These are phyloP conservation scores for Gopherus flavomarginatus DNA, from an alignment of 2,113 vertebrate species.

Conservation along the genomic window DNA sequence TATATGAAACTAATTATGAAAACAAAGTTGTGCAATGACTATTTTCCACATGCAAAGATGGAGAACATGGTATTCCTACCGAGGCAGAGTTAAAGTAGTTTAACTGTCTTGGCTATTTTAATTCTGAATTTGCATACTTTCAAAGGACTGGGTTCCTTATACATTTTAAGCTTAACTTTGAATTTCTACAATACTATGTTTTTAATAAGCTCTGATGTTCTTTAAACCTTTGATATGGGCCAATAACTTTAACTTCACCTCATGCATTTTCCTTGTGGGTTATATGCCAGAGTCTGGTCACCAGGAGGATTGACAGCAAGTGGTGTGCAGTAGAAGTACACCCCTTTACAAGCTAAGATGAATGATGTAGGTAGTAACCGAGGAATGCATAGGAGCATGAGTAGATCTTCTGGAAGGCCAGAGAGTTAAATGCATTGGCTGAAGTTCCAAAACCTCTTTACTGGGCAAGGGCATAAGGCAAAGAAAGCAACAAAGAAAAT, in stretches of 20 bases:
- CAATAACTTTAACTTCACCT: not conserved
- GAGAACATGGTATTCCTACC: not conserved
- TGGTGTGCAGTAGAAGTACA: not conserved
- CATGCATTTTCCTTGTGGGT: not conserved
- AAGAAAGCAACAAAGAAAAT: not conserved
- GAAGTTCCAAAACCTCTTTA: not conserved
- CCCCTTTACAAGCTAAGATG: not conserved
- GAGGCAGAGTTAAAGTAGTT: not conserved
- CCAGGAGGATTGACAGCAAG: not conserved
- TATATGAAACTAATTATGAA: not conserved
- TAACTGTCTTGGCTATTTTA: not conserved
- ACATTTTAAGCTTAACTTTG: not conserved
- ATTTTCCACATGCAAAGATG: not conserved
- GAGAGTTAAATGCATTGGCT: not conserved
- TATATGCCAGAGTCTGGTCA: not conserved
- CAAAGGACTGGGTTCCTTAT: not conserved
- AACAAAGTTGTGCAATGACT: not conserved
- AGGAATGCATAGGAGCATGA: not conserved
- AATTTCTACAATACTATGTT: not conserved
- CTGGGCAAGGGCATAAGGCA: not conserved
- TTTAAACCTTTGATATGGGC: not conserved
- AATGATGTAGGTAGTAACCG: not conserved
- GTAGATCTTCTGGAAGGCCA: not conserved
- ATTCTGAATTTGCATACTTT: not conserved
- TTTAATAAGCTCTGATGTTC: not conserved